These are phyloP conservation scores for Falcaria lacertinaria DNA, from an alignment of 2,888 invertebrate species.

Conservation along the genomic window DNA sequence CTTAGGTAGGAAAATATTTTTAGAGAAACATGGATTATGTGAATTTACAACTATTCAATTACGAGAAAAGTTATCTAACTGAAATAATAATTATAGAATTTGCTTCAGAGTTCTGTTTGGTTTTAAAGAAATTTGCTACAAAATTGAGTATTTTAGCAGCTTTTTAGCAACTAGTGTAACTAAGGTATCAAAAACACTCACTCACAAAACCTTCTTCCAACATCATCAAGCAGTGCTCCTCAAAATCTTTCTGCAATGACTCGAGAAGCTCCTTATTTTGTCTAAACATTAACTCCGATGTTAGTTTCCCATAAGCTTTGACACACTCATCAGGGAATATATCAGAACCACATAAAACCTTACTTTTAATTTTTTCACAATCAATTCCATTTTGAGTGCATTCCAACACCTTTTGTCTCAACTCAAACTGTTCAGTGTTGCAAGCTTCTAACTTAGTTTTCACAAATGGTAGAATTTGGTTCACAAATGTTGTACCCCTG, in stretches of 20 bases:
- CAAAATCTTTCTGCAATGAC: constrained; percentile 57
- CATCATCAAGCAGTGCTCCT: constrained; percentile 54
- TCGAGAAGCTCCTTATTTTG: constrained; percentile 63
- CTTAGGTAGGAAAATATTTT: no score
- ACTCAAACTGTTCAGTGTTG: constrained; percentile 57
- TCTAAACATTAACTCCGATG: constrained; percentile 67
- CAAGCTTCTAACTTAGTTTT: constrained; percentile 50
- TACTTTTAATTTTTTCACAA: constrained; percentile 42
- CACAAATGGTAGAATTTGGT: constrained; percentile 56
- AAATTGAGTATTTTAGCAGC: no score
- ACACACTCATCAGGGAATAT: constrained; percentile 58
- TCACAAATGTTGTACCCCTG: constrained; percentile 55
- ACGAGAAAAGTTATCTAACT: no score
- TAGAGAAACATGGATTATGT: no score
- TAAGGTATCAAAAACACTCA: constrained; percentile 43
- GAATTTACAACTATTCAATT: no score
- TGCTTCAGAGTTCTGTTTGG: no score
- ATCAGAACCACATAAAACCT: constrained; percentile 54
- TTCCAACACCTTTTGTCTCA: constrained; percentile 41
- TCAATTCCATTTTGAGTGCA: constrained; percentile 25
- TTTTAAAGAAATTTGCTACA: no score
- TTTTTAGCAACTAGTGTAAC: no score
- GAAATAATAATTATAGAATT: no score
- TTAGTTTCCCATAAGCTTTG: constrained; percentile 57
- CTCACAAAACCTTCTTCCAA: constrained; percentile 58